phyloP scores from a whole-genome alignment of 2,797 vertebrate genomes.

The Lophius americanus region DNA sequence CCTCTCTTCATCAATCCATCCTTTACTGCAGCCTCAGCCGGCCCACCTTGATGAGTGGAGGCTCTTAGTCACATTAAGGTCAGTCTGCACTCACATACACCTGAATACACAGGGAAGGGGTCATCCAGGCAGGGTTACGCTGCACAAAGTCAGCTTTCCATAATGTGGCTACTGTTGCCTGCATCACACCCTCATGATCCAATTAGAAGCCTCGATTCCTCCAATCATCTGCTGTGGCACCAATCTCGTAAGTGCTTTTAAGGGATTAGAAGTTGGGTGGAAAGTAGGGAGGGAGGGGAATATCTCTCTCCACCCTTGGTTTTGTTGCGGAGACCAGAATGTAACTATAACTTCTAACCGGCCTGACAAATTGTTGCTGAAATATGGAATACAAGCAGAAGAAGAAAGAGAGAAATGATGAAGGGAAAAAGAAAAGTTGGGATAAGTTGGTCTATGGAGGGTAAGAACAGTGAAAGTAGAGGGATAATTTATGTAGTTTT shows the following conservation, averaged over 20 bases:
- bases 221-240: conserved; percentile 91
- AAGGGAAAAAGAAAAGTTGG: neutral
- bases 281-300: conserved; percentile 86
- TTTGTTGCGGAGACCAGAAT: conserved; percentile 48
- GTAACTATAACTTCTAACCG: conserved; percentile 44
- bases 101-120: conserved; percentile 61
- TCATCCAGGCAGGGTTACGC: conserved; percentile 84
- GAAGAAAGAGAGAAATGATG: neutral
- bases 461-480: neutral
- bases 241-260: conserved; percentile 99
- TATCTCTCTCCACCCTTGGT: conserved; percentile 47
- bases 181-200: conserved; percentile 99
- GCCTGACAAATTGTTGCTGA: conserved; percentile 35
- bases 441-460: neutral
- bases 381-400: conserved; percentile 32
- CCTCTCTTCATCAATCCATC: conserved; percentile 79
- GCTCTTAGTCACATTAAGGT: conserved; percentile 99
- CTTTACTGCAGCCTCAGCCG: conserved; percentile 74
- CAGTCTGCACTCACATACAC: conserved; percentile 71
- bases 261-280: conserved; percentile 97
- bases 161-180: conserved; percentile 92
- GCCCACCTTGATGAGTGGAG: conserved; percentile 88
- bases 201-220: conserved; percentile 92
- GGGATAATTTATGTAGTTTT: neutral
- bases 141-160: conserved; percentile 93